A percentile compares a stretch with the other conserved stretches of the same genome.
Evolutionary conservation across 2,797 vertebrate genomes (phyloP).

Genomic region (Spondyliosoma cantharus): DNA sequence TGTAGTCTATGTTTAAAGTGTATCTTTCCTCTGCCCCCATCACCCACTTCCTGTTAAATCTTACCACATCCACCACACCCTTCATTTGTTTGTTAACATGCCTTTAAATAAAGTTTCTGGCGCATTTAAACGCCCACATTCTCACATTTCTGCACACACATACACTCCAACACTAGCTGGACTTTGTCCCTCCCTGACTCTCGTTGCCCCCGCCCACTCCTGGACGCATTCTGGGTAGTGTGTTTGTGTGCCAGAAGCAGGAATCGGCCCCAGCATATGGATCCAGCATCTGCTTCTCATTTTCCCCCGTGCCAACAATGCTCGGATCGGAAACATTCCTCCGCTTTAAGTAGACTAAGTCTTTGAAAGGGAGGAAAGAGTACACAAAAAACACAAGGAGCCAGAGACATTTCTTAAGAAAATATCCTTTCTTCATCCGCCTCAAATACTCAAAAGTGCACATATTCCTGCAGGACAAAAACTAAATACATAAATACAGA

Average conservation of each 20-base stretch:
- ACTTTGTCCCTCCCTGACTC: constrained; percentile 38
- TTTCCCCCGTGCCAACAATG: constrained; percentile 68
- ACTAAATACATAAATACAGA: constrained; percentile 54
- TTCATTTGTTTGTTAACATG: constrained; percentile 63
- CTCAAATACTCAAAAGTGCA: constrained; percentile 45
- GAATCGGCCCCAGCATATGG: constrained; percentile 62
- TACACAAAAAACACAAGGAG: constrained; percentile 52
- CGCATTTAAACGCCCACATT: constrained; percentile 57
- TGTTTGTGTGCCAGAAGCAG: constrained; percentile 67
- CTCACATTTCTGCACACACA: constrained; percentile 20
- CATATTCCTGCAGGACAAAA: constrained; percentile 44
- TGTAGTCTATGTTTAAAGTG: constrained; percentile 52
- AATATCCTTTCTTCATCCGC: constrained; percentile 55
- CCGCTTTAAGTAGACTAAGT: constrained; percentile 51
- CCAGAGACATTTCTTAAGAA: constrained; percentile 51
- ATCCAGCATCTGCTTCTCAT: constrained; percentile 83
- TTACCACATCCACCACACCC: constrained; percentile 63
- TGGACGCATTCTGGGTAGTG: constrained; percentile 59
- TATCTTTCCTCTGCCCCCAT: constrained; percentile 42
- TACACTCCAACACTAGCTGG: not conserved
- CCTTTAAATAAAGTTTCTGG: constrained; percentile 59
- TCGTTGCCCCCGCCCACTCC: constrained; percentile 57
- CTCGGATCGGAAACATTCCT: constrained; percentile 80
- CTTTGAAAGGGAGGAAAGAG: constrained; percentile 67
- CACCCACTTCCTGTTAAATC: constrained; percentile 64